Base-by-base conservation (phyloP, 2,113 vertebrate genomes). In the Colius striatus region DNA sequence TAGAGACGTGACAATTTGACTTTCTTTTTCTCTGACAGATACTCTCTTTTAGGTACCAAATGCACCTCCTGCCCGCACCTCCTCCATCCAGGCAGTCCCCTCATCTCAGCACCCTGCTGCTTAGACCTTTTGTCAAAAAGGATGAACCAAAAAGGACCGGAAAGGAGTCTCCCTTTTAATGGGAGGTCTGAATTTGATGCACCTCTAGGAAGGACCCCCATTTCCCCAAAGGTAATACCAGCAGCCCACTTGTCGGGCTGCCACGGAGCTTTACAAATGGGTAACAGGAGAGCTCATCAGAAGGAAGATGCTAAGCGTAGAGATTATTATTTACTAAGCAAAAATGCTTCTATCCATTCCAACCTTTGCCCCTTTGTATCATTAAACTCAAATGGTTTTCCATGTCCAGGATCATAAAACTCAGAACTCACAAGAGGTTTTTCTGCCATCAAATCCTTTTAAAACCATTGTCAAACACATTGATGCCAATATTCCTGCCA, bases 401-500 rank as follows among this genome's bases (percentile, higher is more conserved):
- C 60, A 66, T 6, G 6, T 88, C 65, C 58, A 84, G 61, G 41
- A 60, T 84, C 68, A 86, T 92, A 67, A 93, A 89, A 82, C 76
- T 80, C 63, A 83, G 51, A 94, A 67, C 51, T 90, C 82, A 61
- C 55, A 91, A 86, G 93, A 95, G 85, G 76, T 86, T 96, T 96
- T 94, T 94, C 73, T 90, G 50, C 76, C 57, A 87, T 93, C 83
- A 90, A 87, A 90, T 81, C 86, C 58, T 92, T 94, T 94, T 70
- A 94, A 96, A 96, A 75, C 70, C 45, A 0, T 92, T 93, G 92
- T 93, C 85, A 95, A 94, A 90, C 50, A 91, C 79, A 89, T 16
- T 71, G 72, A 89, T 93, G 90, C 80, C 90, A 75, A 92, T 92
- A 90, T 81, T 95, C 65, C 85, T 96, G 92, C 93, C 88, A 93